Base-by-base conservation (phyloP, 2,888 invertebrate species). In the Ligdia adustata region DNA sequence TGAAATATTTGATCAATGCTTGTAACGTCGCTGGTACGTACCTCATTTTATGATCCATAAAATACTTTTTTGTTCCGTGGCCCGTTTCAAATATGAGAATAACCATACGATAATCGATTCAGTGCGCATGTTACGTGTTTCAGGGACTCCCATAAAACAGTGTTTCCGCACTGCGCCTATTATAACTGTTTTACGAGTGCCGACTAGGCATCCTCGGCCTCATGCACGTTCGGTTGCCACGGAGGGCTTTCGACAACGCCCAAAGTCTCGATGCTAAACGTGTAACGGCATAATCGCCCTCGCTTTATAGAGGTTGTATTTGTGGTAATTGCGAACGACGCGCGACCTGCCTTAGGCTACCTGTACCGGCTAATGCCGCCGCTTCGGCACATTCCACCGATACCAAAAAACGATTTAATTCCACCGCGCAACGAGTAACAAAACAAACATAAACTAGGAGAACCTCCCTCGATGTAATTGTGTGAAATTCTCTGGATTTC, bases 121-220 rank as follows among this genome's bases (percentile, higher is more conserved):
- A 69, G 69, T 70, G 72, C 72, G 77, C 79, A 79, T 78, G 79
- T 80, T 80, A 83, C 81, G 75, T 83, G 77, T 82, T 83, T 75
- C 77, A 78, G 79, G 76, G 79, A 73, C 74, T 78, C 70, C 70
- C 75, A 75, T 82, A 84, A 82, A 80, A 69, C 77, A 72, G 69
- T 77, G 77, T 81, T 85, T 83, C 82, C 82, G 81, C 83, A 83
- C 72, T 83, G 79, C 81, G 82, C 72, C 79, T 82, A 79, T 82
- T 85, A 83, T 82, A 79, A 80, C 79, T 69, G 75, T 70, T 83
- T 84, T 84, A 85, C 74, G 82, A 82, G 68, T 72, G 70, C 64
- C 71, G 66, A 70, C 75, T 72, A 75, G 73, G 76, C 72, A 79
- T 81, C 75, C 75, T 70, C 64, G 65, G 13, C 65, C 66, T 69